A percentile compares a stretch with the other conserved stretches of the same genome.
Evolutionary conservation across 2,888 invertebrate genomes (phyloP).

Genomic region (Steinernema hermaphroditum): DNA sequence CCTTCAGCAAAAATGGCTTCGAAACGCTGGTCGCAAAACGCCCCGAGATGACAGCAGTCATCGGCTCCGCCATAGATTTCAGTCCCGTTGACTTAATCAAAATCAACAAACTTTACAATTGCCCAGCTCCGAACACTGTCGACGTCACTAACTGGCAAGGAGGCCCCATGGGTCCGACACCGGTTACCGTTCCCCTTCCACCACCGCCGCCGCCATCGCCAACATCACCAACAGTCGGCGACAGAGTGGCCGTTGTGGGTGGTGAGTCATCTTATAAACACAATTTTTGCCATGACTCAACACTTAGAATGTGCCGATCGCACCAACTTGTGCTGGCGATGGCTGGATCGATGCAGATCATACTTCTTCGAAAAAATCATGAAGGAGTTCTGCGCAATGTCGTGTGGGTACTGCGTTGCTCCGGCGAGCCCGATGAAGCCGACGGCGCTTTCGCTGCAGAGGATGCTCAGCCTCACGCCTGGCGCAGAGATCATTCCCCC

Average conservation of each 20-base stretch:
- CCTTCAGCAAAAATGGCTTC: constrained; percentile 57
- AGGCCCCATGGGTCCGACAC: constrained; percentile 4
- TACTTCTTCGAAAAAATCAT: constrained; percentile 66
- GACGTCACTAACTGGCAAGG: constrained; percentile 21
- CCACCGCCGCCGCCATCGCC: constrained; percentile 19
- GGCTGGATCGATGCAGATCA: constrained; percentile 63
- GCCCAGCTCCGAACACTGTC: constrained; percentile 38
- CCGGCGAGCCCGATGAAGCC: constrained; percentile 16
- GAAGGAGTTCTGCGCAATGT: constrained; percentile 49
- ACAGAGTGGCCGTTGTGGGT: not conserved
- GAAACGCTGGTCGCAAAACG: constrained; percentile 56
- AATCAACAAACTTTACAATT: constrained; percentile 65
- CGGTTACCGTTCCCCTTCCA: constrained; percentile 22
- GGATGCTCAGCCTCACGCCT: not conserved
- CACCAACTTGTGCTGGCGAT: constrained; percentile 63
- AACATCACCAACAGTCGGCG: not conserved
- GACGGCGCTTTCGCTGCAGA: constrained; percentile 1
- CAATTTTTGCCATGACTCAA: not conserved
- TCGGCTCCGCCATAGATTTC: constrained; percentile 65
- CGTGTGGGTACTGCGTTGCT: constrained; percentile 38
- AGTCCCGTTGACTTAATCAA: constrained; percentile 64
- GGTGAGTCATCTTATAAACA: constrained; percentile 1
- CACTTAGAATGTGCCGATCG: constrained; percentile 55
- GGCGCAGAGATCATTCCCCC: not conserved
- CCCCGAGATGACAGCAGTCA: constrained; percentile 63